A percentile compares a stretch with the other conserved stretches of the same genome.
Evolutionary conservation across 2,113 vertebrate genomes (phyloP).

Genomic region (Leptodactylus fuscus): DNA sequence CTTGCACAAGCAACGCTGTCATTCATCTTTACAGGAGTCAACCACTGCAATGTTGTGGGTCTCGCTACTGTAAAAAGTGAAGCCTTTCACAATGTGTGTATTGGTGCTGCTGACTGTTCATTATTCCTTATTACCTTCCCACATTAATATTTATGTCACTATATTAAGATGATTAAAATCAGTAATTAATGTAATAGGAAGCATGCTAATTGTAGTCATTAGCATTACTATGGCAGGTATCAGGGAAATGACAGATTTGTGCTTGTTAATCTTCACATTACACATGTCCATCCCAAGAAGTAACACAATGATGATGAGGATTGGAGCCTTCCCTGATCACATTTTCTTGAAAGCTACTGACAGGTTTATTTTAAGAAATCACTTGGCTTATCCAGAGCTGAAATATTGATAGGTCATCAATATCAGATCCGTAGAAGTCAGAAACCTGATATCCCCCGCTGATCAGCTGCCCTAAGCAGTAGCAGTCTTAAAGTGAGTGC

Average conservation of each 20-base stretch:
- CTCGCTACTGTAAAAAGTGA: neutral
- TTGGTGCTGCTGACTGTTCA: neutral
- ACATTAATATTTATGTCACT: neutral
- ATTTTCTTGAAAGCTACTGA: constrained; percentile 8
- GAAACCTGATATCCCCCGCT: too few relatives aligned
- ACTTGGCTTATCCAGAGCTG: too few relatives aligned
- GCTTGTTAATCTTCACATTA: constrained; percentile 7
- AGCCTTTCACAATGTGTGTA: neutral
- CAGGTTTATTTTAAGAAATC: neutral
- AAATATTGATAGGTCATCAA: too few relatives aligned
- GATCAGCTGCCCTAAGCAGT: too few relatives aligned
- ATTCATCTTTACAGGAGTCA: neutral
- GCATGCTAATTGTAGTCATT: constrained; percentile 20
- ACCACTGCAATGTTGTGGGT: neutral
- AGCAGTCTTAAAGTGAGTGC: too few relatives aligned
- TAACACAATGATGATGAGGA: constrained; percentile 18
- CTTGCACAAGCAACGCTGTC: neutral
- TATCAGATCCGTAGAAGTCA: too few relatives aligned
- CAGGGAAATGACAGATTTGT: constrained; percentile 31
- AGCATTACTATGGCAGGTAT: constrained; percentile 24
- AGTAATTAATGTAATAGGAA: neutral
- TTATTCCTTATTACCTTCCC: neutral
- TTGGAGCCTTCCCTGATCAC: constrained; percentile 15
- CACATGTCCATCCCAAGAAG: constrained; percentile 39
- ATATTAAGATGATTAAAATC: constrained; percentile 8